phyloP scores from a whole-genome alignment of 2,888 invertebrate species.

The Tetropium fuscum region DNA sequence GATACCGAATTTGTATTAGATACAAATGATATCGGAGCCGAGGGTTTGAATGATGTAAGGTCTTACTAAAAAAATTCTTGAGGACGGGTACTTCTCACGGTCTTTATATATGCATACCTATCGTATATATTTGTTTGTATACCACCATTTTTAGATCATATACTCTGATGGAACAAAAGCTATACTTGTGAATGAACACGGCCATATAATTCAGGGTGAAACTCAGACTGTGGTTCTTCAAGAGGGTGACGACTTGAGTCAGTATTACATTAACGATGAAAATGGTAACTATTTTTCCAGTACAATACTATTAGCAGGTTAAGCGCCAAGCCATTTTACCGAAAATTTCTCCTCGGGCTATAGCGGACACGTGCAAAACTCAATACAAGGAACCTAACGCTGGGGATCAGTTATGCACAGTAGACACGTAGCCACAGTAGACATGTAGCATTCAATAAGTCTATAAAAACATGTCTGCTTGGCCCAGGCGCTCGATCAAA shows the following conservation, averaged over 20 bases:
- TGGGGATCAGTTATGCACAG: no score
- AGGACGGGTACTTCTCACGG: no score
- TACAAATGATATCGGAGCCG: constrained; percentile 28
- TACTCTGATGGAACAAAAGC: constrained; percentile 48
- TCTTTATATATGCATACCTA: no score
- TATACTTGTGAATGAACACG: constrained; percentile 48
- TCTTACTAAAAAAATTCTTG: no score
- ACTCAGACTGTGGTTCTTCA: constrained; percentile 42
- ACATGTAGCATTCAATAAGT: no score
- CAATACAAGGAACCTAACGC: no score
- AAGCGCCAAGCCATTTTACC: no score
- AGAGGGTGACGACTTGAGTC: constrained; percentile 46
- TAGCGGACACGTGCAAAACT: no score
- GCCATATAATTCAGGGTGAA: constrained; percentile 41
- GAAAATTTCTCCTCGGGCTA: no score
- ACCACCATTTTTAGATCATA: constrained; percentile 42
- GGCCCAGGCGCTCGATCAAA: no score
- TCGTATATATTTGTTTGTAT: neutral
- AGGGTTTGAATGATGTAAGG: constrained; percentile 41
- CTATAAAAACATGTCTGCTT: no score
- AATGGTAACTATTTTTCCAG: constrained; percentile 39
- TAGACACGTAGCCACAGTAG: no score
- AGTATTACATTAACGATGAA: constrained; percentile 46
- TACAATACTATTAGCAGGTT: constrained; percentile 36
- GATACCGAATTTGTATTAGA: constrained; percentile 38